Conservation (phyloP, 2,797 vertebrate genomes). For the Ctenosaura bakeri region DNA sequence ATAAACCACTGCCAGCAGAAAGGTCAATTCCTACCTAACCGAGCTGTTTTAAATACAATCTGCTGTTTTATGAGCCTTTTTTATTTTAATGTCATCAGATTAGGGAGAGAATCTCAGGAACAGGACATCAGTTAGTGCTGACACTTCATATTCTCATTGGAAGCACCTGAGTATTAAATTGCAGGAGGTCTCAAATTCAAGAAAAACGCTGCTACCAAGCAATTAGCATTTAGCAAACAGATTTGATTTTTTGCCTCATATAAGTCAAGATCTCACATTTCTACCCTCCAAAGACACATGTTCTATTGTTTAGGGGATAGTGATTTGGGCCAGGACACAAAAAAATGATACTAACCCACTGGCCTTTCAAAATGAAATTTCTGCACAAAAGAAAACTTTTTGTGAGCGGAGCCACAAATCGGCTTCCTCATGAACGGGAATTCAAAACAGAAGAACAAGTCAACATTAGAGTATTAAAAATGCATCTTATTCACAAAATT, state of each 20-base stretch:
- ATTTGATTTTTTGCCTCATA: not conserved
- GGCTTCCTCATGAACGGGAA: not conserved
- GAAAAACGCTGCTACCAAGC: not conserved
- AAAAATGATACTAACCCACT: not conserved
- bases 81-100: constrained; percentile 22
- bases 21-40: constrained; percentile 11
- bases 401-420: not conserved
- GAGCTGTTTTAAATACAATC: constrained; percentile 31
- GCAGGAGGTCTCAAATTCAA: not conserved
- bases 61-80: constrained; percentile 39
- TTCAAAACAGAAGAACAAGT: not conserved
- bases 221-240: not conserved
- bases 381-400: not conserved
- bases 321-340: not conserved
- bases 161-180: not conserved
- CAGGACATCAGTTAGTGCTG: constrained; percentile 3
- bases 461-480: no score
- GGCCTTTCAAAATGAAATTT: not conserved
- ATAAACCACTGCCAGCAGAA: constrained; percentile 14
- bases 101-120: not conserved
- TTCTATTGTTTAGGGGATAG: not conserved
- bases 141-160: not conserved
- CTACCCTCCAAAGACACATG: not conserved
- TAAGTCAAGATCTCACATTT: not conserved
- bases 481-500: no score